Evolutionary conservation across 1,140 invertebrate species (phyloP).

Genomic region (Pygmarrhopalites habei): DNA sequence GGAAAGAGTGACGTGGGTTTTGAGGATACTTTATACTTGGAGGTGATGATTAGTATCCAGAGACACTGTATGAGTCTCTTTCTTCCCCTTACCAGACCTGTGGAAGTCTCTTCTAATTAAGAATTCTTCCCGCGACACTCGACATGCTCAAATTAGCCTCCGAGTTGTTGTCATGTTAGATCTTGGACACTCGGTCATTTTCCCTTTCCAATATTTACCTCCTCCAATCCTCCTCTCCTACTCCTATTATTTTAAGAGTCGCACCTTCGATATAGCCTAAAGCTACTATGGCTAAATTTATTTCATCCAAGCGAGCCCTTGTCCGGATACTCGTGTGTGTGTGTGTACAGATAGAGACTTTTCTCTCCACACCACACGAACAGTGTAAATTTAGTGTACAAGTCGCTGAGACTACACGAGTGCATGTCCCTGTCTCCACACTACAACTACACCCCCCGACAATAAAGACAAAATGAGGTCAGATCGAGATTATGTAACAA

Average conservation of each 20-base stretch:
- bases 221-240: too few relatives aligned
- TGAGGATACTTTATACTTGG: neutral
- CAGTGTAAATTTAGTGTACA: neutral
- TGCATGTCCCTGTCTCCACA: neutral
- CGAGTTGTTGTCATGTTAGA: neutral
- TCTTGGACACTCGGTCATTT: neutral
- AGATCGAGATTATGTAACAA: slow-evolving; percentile 1
- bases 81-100: too few relatives aligned
- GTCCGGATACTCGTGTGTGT: too few relatives aligned
- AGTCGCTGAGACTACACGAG: neutral
- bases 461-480: slow-evolving; percentile 4
- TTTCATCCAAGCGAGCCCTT: too few relatives aligned
- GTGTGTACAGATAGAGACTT: too few relatives aligned
- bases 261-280: too few relatives aligned
- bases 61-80: neutral
- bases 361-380: neutral
- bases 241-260: neutral
- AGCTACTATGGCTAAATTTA: too few relatives aligned
- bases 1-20: too few relatives aligned
- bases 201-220: neutral
- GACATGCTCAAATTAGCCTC: slow-evolving; percentile 7
- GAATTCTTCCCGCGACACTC: neutral
- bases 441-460: neutral
- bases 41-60: neutral
- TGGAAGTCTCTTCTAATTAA: neutral